Base-by-base conservation (phyloP, 2,113 vertebrate genomes). In the Hippolais icterina region DNA sequence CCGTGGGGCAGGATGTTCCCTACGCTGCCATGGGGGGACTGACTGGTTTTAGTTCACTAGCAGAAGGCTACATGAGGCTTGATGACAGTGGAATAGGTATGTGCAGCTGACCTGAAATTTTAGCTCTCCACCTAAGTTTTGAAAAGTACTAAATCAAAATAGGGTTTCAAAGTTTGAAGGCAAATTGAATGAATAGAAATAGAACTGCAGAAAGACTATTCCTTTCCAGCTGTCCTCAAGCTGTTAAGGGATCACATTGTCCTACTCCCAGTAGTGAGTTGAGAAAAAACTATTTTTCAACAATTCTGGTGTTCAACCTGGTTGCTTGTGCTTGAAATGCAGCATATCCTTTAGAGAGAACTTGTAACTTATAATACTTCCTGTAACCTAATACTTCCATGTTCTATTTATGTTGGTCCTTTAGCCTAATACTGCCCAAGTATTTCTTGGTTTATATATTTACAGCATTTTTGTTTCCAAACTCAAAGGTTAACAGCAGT, bases 1-100 rank as follows among this genome's bases (percentile, higher is more conserved):
- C 99, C 0, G 98, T 98, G 82, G 99, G 99, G 39, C 94, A 64
- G 42, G 98, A 98, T 27, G 98, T 99, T 47, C 99, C 98, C 12
- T 99, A 98, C 2, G 98, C 98, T 71, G 99, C 99, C 8, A 98
- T 99, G 98, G 99, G 99, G 54, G 99, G 99, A 12, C 83, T 99
- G 74, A 99, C 98, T 5, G 99, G 99, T 18, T 99, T 99, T 94
- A 99, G 98, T 79, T 99, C 99, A 1, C 96, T 99, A 61, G 95
- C 98, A 83, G 99, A 99, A 88, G 99, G 99, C 69, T 99, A 99
- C 97, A 95, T 99, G 82, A 96, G 98, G 71, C 97, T 99, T 3
- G 98, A 99, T 90, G 93, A 97, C 81, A 98, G 98, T 39, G 97
- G 98, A 46, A 89, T 97, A 91, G 98, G 99, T 99, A 94, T 80